Percentiles rank a stretch among this genome's conserved stretches.
Evolutionary conservation across 1,140 invertebrate genomes (phyloP).

Genomic region (Drosophila varians): DNA sequence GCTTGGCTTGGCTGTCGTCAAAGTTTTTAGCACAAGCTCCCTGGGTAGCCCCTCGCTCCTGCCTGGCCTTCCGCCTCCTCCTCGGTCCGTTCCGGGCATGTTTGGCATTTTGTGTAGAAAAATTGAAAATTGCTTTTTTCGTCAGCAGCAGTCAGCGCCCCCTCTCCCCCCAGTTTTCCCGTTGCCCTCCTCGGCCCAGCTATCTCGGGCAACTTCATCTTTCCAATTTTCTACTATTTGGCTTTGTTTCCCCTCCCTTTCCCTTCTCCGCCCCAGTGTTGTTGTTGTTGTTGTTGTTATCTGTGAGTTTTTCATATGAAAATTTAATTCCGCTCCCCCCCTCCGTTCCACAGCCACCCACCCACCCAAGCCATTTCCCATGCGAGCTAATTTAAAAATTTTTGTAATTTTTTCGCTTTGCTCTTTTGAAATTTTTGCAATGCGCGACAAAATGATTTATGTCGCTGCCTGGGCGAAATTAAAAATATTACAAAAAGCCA

Average conservation of each 20-base stretch:
- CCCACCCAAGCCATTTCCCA: slow-evolving; percentile 30
- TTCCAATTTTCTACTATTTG: slow-evolving; percentile 82
- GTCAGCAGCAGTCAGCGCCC: slow-evolving; percentile 29
- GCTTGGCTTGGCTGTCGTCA: slow-evolving; percentile 61
- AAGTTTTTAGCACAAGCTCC: slow-evolving; percentile 72
- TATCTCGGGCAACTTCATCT: slow-evolving; percentile 78
- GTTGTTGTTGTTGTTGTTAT: slow-evolving; percentile 41
- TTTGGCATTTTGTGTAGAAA: slow-evolving; percentile 77
- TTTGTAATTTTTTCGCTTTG: slow-evolving; percentile 80
- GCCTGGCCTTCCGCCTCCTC: background rate
- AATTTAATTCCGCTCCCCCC: slow-evolving; percentile 67
- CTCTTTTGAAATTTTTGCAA: slow-evolving; percentile 82
- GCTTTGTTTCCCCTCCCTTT: slow-evolving; percentile 47
- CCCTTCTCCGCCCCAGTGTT: background rate
- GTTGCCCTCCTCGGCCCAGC: slow-evolving; percentile 33
- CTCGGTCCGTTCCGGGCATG: slow-evolving; percentile 32
- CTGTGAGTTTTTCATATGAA: slow-evolving; percentile 75
- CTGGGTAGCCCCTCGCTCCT: background rate
- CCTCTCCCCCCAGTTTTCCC: background rate
- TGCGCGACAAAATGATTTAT: slow-evolving; percentile 83
- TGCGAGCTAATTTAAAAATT: slow-evolving; percentile 82
- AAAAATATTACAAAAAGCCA: slow-evolving; percentile 77
- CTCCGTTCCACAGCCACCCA: background rate
- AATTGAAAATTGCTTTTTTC: slow-evolving; percentile 82
- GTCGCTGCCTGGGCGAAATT: slow-evolving; percentile 79